Evolutionary conservation across 2,113 vertebrate species (phyloP), one percentile per base, ranked within the genome.

Genomic region (Anarrhichthys ocellatus): DNA sequence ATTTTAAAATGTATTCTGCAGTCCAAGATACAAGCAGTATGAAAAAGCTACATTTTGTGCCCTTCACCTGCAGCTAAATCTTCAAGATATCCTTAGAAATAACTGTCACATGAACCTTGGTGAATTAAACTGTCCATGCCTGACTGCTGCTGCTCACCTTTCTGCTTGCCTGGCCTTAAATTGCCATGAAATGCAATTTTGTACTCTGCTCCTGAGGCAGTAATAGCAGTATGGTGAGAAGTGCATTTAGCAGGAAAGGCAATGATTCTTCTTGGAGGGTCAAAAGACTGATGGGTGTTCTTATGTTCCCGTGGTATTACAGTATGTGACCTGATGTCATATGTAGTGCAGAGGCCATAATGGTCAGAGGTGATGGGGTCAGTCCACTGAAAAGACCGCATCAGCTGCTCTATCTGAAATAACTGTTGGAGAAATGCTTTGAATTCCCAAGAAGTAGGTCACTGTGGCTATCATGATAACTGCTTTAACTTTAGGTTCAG

Each of bases 181-280:
- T 76, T 91, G 72, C 78, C 80, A 79, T 64, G 84, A 81, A 87
- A 86, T 88, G 72, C 56, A 81, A 92, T 88, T 90, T 81, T 84
- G 34, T 59, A 66, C 78, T 73, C 34, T 22, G 42, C 61, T 82
- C 82, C 87, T 77, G 54, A 68, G 78, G 89, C 81, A 65, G 59
- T 40, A 62, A 83, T 46, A 74, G 73, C 40, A 54, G 42, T 71
- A 73, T 80, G 52, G 77, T 36, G 44, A 88, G 75, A 56, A 46
- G 29, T 59, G 52, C 69, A 58, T 87, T 89, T 85, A 80, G 67
- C 32, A 75, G 56, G 58, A 62, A 74, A 86, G 74, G 78, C 82
- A 76, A 80, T 40, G 80, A 79, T 78, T 89, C 54, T 83, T 73
- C 66, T 72, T 20, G 4, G 61, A 61, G 56, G 73, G 38, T 77